phyloP scores from a whole-genome alignment of 2,113 vertebrate genomes.

The Etia nguti region DNA sequence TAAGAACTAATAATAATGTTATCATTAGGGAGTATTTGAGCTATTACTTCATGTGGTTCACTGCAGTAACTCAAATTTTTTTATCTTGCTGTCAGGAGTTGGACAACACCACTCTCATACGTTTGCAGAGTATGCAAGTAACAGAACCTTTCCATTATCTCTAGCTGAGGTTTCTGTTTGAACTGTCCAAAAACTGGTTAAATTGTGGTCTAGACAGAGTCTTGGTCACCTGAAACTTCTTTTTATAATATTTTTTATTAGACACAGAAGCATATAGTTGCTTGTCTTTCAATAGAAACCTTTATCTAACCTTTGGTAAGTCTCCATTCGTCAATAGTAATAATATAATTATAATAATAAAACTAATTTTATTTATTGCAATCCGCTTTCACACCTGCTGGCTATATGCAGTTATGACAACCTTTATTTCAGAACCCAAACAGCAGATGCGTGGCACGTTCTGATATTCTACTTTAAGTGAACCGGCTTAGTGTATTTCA shows the following conservation, averaged over 20 bases:
- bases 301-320: neutral
- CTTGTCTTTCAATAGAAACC: neutral
- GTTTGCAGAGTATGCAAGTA: neutral
- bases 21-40: neutral
- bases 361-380: neutral
- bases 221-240: neutral
- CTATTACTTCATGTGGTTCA: neutral
- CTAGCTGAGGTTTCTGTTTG: neutral
- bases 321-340: neutral
- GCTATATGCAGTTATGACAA: neutral
- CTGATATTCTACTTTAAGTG: neutral
- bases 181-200: rapidly evolving
- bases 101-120: rapidly evolving
- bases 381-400: neutral
- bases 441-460: rapidly evolving
- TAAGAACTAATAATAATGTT: neutral
- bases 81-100: neutral
- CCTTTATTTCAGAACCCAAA: rapidly evolving
- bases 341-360: neutral
- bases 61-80: neutral
- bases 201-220: neutral
- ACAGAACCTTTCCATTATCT: neutral
- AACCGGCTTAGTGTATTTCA: neutral
- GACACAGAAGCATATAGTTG: neutral
- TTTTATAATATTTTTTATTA: neutral